These are phyloP conservation scores for Amphiduros pacificus DNA, from an alignment of 2,888 invertebrate genomes.

Conservation along the genomic window DNA sequence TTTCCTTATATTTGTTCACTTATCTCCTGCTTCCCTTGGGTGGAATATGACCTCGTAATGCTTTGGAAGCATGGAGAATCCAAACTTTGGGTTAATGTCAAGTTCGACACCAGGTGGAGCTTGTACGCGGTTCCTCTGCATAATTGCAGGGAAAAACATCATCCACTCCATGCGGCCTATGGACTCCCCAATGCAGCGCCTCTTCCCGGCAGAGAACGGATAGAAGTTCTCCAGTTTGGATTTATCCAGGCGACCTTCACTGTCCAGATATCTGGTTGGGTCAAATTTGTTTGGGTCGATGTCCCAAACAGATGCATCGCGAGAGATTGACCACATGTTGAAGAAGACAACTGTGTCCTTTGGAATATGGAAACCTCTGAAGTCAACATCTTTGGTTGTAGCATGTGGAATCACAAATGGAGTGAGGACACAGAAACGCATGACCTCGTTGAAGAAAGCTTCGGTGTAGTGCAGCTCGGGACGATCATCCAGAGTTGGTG, in stretches of 20 bases:
- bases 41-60: background rate
- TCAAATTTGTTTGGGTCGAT: background rate
- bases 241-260: background rate
- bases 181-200: background rate
- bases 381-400: background rate
- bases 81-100: background rate
- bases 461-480: background rate
- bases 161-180: background rate
- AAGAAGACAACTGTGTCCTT: conserved; percentile 1
- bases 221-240: background rate
- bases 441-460: background rate
- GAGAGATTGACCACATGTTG: conserved; percentile 1
- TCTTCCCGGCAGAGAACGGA: background rate
- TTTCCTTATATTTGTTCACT: no score
- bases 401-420: background rate
- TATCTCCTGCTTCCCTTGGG: no score
- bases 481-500: background rate
- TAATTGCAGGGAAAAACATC: background rate
- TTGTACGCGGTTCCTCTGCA: background rate
- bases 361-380: background rate
- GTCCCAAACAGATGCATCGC: background rate
- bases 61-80: conserved; percentile 1
- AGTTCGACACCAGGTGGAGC: background rate
- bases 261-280: background rate
- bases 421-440: background rate